Conservation (phyloP, 2,113 vertebrate species). For the Corvus hawaiiensis region DNA sequence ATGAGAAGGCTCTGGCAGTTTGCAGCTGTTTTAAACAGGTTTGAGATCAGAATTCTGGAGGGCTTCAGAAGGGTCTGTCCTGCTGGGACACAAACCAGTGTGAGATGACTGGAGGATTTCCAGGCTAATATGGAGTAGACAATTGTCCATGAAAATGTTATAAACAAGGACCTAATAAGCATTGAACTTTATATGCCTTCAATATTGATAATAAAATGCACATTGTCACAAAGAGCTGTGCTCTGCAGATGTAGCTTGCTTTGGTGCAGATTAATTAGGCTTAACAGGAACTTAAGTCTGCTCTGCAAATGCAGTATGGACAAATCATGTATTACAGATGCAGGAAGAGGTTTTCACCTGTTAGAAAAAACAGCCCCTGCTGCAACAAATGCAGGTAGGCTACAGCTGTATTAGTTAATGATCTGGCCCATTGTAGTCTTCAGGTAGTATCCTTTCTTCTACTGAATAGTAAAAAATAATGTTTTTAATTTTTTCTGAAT, state of each 20-base stretch:
- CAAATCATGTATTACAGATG: not conserved
- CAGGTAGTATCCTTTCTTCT: not conserved
- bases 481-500: not conserved
- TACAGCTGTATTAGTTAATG: not conserved
- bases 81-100: not conserved
- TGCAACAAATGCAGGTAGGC: not conserved
- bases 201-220: not conserved
- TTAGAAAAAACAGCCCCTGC: not conserved
- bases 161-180: constrained; percentile 7
- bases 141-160: not conserved
- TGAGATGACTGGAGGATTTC: constrained; percentile 13
- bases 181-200: constrained; percentile 1
- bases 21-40: not conserved
- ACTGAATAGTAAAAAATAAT: not conserved
- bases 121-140: not conserved
- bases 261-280: not conserved
- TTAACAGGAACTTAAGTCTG: not conserved
- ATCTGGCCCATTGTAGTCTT: not conserved
- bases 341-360: not conserved
- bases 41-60: constrained; percentile 23
- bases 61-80: not conserved
- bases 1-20: constrained; percentile 2
- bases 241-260: not conserved
- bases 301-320: not conserved
- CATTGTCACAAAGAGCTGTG: not conserved